Evolutionary conservation across 2,888 invertebrate species (phyloP).

Genomic region (Archaeoteleia sp.): DNA sequence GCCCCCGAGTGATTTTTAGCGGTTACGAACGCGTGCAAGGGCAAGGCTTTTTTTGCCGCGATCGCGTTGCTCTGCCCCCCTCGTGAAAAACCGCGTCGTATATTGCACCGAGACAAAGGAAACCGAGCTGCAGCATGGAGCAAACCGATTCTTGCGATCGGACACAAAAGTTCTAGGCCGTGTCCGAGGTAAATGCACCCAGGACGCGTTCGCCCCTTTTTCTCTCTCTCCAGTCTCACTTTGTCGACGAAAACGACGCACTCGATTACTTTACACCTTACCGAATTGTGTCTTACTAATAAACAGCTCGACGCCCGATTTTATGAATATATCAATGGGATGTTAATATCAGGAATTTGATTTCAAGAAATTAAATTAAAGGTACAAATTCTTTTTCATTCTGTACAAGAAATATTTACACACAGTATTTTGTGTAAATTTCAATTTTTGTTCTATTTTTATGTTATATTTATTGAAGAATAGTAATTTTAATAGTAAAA

Average conservation of each 20-base stretch:
- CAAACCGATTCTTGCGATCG: constrained; percentile 17
- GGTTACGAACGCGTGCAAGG: constrained; percentile 63
- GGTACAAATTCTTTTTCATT: too few relatives aligned
- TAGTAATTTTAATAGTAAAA: too few relatives aligned
- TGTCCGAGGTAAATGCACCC: constrained; percentile 38
- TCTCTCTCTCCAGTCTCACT: constrained; percentile 4
- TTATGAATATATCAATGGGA: constrained; percentile 1
- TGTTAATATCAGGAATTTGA: neutral
- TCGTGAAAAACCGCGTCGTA: constrained; percentile 19
- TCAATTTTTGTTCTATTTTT: too few relatives aligned
- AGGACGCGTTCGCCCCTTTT: constrained; percentile 18
- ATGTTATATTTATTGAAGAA: too few relatives aligned
- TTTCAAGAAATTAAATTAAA: too few relatives aligned
- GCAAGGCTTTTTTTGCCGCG: constrained; percentile 60
- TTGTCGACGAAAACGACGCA: constrained; percentile 13
- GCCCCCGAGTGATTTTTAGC: constrained; percentile 55
- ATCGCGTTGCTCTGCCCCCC: constrained; percentile 9
- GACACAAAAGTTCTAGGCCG: constrained; percentile 29
- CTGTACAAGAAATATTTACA: too few relatives aligned
- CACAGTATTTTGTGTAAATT: too few relatives aligned
- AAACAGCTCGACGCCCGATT: too few relatives aligned
- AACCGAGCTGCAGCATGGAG: constrained; percentile 25
- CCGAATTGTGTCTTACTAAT: too few relatives aligned
- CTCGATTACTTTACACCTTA: constrained; percentile 18
- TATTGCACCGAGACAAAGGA: constrained; percentile 41